A percentile compares a stretch with the other conserved stretches of the same genome.
Evolutionary conservation across 2,113 vertebrate genomes (phyloP).

Genomic region (Cyprinus carpio): DNA sequence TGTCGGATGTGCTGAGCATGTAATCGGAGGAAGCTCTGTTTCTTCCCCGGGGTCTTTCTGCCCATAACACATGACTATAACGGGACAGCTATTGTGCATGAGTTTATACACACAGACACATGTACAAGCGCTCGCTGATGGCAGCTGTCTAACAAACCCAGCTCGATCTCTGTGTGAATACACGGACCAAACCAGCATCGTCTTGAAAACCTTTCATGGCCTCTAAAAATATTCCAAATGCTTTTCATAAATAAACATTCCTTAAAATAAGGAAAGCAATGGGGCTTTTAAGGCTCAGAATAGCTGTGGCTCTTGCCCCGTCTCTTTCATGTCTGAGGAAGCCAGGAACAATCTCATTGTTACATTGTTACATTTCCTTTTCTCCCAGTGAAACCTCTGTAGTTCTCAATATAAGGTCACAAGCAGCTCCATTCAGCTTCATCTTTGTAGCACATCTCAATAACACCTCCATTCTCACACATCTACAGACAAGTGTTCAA

Average conservation of each 20-base stretch:
- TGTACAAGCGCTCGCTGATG: background rate
- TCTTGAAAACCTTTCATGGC: slow-evolving; percentile 65
- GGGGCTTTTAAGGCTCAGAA: slow-evolving; percentile 77
- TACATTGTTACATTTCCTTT: slow-evolving; percentile 83
- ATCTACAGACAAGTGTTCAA: too few species aligned
- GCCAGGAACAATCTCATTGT: slow-evolving; percentile 80
- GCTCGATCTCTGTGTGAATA: slow-evolving; percentile 50
- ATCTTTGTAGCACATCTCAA: slow-evolving; percentile 32
- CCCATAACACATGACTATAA: slow-evolving; percentile 47
- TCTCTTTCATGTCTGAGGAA: slow-evolving; percentile 80
- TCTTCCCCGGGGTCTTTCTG: slow-evolving; percentile 24
- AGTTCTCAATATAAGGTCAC: slow-evolving; percentile 77
- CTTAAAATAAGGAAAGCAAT: slow-evolving; percentile 73
- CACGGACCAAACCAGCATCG: slow-evolving; percentile 51
- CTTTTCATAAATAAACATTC: slow-evolving; percentile 74
- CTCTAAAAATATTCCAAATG: slow-evolving; percentile 75
- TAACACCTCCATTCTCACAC: background rate
- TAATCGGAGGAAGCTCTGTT: slow-evolving; percentile 42
- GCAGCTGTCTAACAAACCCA: slow-evolving; percentile 58
- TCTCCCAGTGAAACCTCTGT: slow-evolving; percentile 74
- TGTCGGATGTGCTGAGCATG: slow-evolving; percentile 46
- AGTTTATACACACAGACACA: slow-evolving; percentile 9
- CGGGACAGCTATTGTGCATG: slow-evolving; percentile 36
- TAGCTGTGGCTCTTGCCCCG: slow-evolving; percentile 66
- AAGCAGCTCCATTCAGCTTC: slow-evolving; percentile 52